Evolutionary conservation across 2,797 vertebrate species (phyloP), one percentile per base, ranked within the genome.

Genomic region (Gallinago nigripennis): DNA sequence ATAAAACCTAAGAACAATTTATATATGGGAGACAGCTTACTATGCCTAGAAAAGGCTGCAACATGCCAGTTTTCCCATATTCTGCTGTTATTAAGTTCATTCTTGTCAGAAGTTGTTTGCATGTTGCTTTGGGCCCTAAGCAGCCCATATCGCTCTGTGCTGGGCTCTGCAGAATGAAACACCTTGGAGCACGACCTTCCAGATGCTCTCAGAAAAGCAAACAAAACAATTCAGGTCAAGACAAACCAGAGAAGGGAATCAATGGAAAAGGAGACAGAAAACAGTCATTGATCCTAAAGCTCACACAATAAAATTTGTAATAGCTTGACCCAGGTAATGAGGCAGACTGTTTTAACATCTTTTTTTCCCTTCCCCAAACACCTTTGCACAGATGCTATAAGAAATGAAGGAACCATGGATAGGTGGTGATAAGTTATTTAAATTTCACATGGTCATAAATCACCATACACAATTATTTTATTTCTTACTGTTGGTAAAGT

Each of bases 401-500:
- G 33, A 77, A 82, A 61, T 78, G 16, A 82, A 82, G 33, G 19
- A 17, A 28, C 48, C 33, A 20, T 86, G 51, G 25, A 31, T 20
- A 82, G 24, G n/a, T 14, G 9, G 60, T 43, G 16, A 70, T 4
- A 83, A 50, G 12, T 31, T 69, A 50, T 46, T 35, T 63, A 39
- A 35, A 82, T 39, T 50, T 94, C 80, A 69, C 25, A 45, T 17
- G 8, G 53, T 56, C 46, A 65, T 3, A 30, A 57, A 91, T 61
- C 53, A 60, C 51, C 43, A 84, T 85, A 86, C 85, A 78, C 50
- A 87, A 90, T 21, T 95, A 76, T 83, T 86, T 46, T 80, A 35
- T 94, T 96, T 95, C 88, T 53, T 81, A 77, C 28, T 66, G 77
- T 95, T 96, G 50, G 11, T 35, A 56, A 90, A 79, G 12, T 41